Conservation (phyloP, 2,888 invertebrate genomes). For the Lasioglossum zephyrum region DNA sequence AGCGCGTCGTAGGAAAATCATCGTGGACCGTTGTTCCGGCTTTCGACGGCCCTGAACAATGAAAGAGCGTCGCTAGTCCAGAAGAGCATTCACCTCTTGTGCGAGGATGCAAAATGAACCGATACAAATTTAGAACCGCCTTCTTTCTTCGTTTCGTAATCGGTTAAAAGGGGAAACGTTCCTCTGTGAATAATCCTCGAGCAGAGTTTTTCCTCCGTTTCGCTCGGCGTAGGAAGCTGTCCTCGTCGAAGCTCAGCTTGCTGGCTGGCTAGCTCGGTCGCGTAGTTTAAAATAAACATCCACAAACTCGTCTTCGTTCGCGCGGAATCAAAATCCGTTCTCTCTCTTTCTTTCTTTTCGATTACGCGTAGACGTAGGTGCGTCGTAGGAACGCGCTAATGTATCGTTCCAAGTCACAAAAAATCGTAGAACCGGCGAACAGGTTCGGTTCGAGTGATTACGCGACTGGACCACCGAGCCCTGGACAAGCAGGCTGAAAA, state of each 20-base stretch:
- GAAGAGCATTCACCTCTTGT: constrained; percentile 45
- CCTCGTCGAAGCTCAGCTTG: not conserved
- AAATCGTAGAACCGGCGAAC: constrained; percentile 24
- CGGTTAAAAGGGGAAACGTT: constrained; percentile 46
- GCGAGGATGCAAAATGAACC: constrained; percentile 41
- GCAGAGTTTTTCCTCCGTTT: constrained; percentile 11
- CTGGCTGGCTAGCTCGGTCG: constrained; percentile 1
- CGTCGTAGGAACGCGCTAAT: not conserved
- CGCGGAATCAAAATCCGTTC: not conserved
- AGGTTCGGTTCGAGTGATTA: constrained; percentile 38
- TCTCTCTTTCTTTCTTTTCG: not conserved
- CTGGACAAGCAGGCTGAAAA: constrained; percentile 58
- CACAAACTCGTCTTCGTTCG: not conserved
- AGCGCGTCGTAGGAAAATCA: constrained; percentile 54
- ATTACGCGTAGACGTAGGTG: not conserved
- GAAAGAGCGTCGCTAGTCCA: constrained; percentile 22
- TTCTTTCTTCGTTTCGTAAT: constrained; percentile 60
- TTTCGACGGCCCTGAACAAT: constrained; percentile 25
- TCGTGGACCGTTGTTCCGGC: constrained; percentile 52
- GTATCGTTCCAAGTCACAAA: constrained; percentile 8
- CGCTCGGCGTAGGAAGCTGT: constrained; percentile 7
- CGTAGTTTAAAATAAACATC: constrained; percentile 26
- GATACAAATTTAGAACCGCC: constrained; percentile 55
- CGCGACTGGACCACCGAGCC: constrained; percentile 41
- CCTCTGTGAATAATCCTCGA: constrained; percentile 10